Percentiles rank a stretch among this genome's conserved stretches.
phyloP scores from a whole-genome alignment of 2,797 vertebrate genomes.

The Brachymystax lenok region DNA sequence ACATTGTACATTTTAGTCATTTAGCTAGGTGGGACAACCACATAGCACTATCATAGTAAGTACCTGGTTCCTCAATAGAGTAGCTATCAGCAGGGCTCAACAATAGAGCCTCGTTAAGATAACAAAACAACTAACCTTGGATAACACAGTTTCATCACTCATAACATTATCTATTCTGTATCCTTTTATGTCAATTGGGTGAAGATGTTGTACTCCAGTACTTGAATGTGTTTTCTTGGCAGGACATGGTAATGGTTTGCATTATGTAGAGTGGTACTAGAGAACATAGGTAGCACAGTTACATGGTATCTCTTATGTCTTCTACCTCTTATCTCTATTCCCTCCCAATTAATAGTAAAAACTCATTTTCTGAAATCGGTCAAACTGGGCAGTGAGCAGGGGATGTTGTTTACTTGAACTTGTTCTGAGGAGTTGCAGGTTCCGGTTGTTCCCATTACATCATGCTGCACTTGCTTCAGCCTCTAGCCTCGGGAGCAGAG shows the following conservation, averaged over 20 bases:
- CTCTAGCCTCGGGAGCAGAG: conserved; percentile 31
- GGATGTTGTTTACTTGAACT: conserved; percentile 65
- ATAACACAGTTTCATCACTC: conserved; percentile 46
- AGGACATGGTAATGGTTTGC: conserved; percentile 26
- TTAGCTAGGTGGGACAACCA: no score
- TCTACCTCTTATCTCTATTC: conserved; percentile 25
- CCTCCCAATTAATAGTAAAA: conserved; percentile 23
- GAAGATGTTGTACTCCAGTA: conserved; percentile 21
- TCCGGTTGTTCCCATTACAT: conserved; percentile 66
- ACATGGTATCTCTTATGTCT: conserved; percentile 22
- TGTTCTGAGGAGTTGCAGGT: conserved; percentile 65
- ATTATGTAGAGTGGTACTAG: conserved; percentile 20
- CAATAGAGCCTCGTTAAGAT: background rate
- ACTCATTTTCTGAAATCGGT: background rate
- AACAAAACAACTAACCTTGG: background rate
- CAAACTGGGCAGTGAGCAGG: conserved; percentile 6
- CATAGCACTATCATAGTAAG: no score
- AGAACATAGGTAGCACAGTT: conserved; percentile 37
- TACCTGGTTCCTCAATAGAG: no score
- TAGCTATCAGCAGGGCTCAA: no score
- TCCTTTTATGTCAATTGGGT: background rate
- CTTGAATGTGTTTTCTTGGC: conserved; percentile 37
- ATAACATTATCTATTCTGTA: conserved; percentile 34
- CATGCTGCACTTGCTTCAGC: conserved; percentile 67
- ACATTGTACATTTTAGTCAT: no score